Percentiles rank a stretch among this genome's conserved stretches.
Evolutionary conservation across 2,797 vertebrate genomes (phyloP).

Genomic region (Diplodus puntazzo): DNA sequence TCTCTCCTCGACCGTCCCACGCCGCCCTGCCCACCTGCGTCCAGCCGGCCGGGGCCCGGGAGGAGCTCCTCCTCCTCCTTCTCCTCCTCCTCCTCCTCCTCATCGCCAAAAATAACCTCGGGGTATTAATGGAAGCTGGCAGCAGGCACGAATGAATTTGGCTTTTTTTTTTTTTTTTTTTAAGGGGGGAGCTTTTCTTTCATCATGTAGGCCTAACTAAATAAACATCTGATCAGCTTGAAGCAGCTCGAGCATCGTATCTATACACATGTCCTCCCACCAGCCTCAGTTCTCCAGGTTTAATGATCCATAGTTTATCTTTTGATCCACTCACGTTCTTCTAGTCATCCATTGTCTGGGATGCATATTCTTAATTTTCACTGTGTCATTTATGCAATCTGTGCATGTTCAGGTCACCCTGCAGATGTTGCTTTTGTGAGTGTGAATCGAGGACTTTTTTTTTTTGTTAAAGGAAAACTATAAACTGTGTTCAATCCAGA

Average conservation of each 20-base stretch:
- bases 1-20: conserved; percentile 11
- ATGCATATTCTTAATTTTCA: neutral
- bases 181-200: neutral
- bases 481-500: too few relatives aligned
- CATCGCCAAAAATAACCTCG: conserved; percentile 74
- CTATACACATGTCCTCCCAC: neutral
- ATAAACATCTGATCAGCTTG: conserved; percentile 10
- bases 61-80: conserved; percentile 28
- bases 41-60: conserved; percentile 20
- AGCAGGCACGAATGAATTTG: conserved; percentile 34
- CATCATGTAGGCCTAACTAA: neutral
- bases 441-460: too few relatives aligned
- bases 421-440: too few relatives aligned
- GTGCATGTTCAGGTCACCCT: neutral
- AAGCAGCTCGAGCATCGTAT: neutral
- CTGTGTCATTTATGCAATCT: conserved; percentile 8
- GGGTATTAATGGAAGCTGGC: conserved; percentile 65
- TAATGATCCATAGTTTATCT: neutral
- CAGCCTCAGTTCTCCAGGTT: neutral
- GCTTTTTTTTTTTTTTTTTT: too few relatives aligned
- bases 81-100: neutral
- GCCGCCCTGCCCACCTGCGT: conserved; percentile 61
- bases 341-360: neutral
- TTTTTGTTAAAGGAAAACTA: too few relatives aligned
- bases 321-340: neutral